These are phyloP conservation scores for Eucidaris tribuloides DNA, from an alignment of 35 echinoderm and acorn worm species.

Conservation along the genomic window DNA sequence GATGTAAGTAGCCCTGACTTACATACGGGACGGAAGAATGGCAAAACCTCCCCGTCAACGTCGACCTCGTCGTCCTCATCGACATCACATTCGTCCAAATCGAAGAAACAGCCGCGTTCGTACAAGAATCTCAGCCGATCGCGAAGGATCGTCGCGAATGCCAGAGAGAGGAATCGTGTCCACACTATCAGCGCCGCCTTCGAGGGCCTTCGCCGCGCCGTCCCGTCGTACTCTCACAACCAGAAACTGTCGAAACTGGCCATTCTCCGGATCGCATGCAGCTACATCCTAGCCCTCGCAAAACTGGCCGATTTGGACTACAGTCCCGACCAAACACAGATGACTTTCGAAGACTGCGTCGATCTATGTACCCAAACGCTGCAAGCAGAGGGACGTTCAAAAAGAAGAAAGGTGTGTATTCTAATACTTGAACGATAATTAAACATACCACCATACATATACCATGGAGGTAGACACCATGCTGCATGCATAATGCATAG, in stretches of 20 bases:
- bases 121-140: constrained; percentile 91
- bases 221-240: constrained; percentile 99
- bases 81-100: neutral
- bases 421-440: no score
- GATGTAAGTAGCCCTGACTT: neutral
- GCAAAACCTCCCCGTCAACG: constrained; percentile 8
- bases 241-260: constrained; percentile 98
- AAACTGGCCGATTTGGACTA: constrained; percentile 90
- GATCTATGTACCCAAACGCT: constrained; percentile 90
- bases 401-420: constrained; percentile 83
- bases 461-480: no score
- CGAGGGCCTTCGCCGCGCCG: constrained; percentile 92
- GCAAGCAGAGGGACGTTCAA: constrained; percentile 91
- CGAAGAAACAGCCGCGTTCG: constrained; percentile 25
- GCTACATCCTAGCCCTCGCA: constrained; percentile 93
- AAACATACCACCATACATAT: no score
- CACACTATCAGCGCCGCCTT: constrained; percentile 98
- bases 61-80: constrained; percentile 14
- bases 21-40: neutral
- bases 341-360: constrained; percentile 91
- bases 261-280: constrained; percentile 94
- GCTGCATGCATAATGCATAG: no score
- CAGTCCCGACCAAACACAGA: constrained; percentile 49
- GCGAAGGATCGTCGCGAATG: constrained; percentile 89
- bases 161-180: constrained; percentile 88